phyloP scores from a whole-genome alignment of 2,113 vertebrate species.

The Corythornis madagascariensis region DNA sequence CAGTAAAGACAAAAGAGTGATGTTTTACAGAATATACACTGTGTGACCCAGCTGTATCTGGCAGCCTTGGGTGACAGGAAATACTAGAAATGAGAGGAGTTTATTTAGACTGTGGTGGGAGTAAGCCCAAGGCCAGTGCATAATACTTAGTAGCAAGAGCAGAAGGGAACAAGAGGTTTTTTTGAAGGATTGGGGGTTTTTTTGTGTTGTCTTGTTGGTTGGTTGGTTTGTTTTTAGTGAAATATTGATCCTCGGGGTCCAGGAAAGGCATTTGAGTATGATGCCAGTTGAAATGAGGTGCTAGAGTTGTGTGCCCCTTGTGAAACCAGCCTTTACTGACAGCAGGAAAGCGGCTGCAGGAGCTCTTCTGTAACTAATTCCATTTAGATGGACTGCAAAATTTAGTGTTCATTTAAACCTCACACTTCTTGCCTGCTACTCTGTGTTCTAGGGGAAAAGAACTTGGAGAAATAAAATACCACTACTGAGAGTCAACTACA shows the following conservation, averaged over 20 bases:
- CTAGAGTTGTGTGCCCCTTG: not conserved
- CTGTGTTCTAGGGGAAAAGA: not conserved
- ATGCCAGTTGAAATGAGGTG: not conserved
- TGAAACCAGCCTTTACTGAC: not conserved
- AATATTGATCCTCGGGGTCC: not conserved
- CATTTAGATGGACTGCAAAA: not conserved
- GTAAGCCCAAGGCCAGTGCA: not conserved
- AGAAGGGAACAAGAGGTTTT: not conserved
- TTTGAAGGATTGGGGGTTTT: not conserved
- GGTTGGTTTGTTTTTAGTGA: not conserved
- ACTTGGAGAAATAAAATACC: not conserved
- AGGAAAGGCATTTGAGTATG: not conserved
- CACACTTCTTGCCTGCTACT: not conserved
- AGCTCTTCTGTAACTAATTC: fast-evolving
- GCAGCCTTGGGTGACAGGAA: not conserved
- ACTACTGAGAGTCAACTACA: not conserved
- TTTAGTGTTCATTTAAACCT: not conserved
- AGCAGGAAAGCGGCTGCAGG: not conserved
- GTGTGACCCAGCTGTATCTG: not conserved
- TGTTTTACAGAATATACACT: not conserved
- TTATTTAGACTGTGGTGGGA: not conserved
- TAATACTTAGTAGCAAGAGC: not conserved
- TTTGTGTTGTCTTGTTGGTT: not conserved
- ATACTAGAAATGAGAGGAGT: not conserved
- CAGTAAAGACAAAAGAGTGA: not conserved